phyloP scores from a whole-genome alignment of 1,140 invertebrate genomes.

The Mycetomoellerius zeteki region DNA sequence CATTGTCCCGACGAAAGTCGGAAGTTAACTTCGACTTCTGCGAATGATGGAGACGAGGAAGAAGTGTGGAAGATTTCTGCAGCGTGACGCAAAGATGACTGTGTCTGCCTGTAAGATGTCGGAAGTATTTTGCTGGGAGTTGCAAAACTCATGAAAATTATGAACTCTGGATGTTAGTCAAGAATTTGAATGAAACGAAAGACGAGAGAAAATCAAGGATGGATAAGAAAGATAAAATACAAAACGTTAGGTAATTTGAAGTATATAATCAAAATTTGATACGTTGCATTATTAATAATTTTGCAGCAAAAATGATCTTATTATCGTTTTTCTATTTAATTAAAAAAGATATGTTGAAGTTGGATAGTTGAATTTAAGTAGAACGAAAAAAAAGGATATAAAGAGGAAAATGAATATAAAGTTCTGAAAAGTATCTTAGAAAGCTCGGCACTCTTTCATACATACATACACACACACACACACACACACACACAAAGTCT shows the following conservation, averaged over 20 bases:
- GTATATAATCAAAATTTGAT: background rate
- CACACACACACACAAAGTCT: background rate
- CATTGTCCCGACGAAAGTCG: constrained; percentile 36
- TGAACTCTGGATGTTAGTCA: background rate
- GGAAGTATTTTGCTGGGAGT: constrained; percentile 21
- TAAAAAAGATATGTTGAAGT: background rate
- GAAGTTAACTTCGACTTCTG: constrained; percentile 47
- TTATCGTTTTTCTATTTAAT: background rate
- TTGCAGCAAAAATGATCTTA: background rate
- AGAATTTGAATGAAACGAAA: constrained; percentile 16
- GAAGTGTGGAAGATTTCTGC: background rate
- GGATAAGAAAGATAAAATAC: background rate
- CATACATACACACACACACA: background rate
- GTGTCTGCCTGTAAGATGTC: constrained; percentile 4
- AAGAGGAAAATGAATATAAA: background rate
- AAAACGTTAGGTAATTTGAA: background rate
- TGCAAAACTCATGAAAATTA: constrained; percentile 43
- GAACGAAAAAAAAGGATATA: background rate
- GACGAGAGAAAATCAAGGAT: constrained; percentile 3
- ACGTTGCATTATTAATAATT: background rate
- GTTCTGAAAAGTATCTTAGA: constrained; percentile 8
- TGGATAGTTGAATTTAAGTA: background rate
- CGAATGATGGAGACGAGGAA: constrained; percentile 24
- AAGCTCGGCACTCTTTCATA: background rate
- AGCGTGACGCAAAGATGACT: constrained; percentile 32